These are phyloP conservation scores for Hirtodrosophila cameraria DNA, from an alignment of 2,888 invertebrate genomes.

Conservation along the genomic window DNA sequence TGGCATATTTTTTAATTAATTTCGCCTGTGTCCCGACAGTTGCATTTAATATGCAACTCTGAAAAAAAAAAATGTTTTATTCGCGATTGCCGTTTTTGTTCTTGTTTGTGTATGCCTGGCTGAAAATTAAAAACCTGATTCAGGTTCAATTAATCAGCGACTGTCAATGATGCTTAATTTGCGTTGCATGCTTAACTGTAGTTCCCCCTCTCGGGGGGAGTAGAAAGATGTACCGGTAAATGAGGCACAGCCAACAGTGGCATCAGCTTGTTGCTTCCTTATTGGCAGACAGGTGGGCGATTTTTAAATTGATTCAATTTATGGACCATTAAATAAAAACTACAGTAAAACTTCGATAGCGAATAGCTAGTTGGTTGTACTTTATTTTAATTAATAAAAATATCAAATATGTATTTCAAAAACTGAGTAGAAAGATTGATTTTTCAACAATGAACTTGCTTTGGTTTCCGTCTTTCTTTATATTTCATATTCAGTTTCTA, in stretches of 20 bases:
- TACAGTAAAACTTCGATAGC: neutral
- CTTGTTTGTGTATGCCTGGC: constrained; percentile 6
- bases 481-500: neutral
- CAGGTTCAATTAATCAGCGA: constrained; percentile 72
- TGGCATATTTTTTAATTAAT: constrained; percentile 63
- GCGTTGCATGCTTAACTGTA: constrained; percentile 34
- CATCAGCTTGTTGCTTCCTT: constrained; percentile 44
- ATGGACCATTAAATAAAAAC: neutral
- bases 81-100: constrained; percentile 27
- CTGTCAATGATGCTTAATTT: constrained; percentile 73
- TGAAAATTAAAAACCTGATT: constrained; percentile 70
- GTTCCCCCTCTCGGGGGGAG: neutral
- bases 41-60: constrained; percentile 62
- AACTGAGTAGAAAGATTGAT: neutral
- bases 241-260: constrained; percentile 1
- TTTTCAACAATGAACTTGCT: too few relatives aligned
- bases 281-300: constrained; percentile 20
- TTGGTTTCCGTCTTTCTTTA: neutral
- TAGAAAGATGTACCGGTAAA: too few relatives aligned
- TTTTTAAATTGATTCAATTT: constrained; percentile 17
- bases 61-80: constrained; percentile 45
- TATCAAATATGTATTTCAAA: too few relatives aligned
- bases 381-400: too few relatives aligned
- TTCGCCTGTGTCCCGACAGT: constrained; percentile 34
- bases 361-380: too few relatives aligned